Evolutionary conservation across 2,888 invertebrate genomes (phyloP).

Genomic region (Eremobia ochroleuca): DNA sequence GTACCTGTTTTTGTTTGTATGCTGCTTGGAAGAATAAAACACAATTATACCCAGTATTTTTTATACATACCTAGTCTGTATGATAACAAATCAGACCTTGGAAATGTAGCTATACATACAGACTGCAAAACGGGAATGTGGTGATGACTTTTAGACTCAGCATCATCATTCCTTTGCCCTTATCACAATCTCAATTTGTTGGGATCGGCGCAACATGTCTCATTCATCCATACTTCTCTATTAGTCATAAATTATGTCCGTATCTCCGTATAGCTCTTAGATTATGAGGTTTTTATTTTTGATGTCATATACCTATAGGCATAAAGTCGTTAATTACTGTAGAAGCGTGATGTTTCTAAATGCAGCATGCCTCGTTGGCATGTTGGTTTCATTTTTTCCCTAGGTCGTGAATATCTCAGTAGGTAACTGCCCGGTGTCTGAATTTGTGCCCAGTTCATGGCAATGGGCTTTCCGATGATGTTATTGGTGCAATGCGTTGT

Average conservation of each 20-base stretch:
- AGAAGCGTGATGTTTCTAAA: not conserved
- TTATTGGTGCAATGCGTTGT: not conserved
- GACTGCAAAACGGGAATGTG: not conserved
- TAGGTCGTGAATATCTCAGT: not conserved
- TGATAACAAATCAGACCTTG: not conserved
- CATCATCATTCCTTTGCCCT: not conserved
- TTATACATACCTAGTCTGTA: not conserved
- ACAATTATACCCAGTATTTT: not conserved
- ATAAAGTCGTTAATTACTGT: not conserved
- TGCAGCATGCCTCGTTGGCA: not conserved
- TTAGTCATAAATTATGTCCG: not conserved
- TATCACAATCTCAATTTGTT: not conserved
- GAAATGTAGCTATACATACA: no score
- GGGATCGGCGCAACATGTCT: not conserved
- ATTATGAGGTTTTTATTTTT: not conserved
- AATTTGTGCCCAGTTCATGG: not conserved
- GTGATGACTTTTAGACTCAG: no score
- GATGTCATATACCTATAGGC: not conserved
- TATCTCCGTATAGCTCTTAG: not conserved
- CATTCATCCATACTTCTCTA: not conserved
- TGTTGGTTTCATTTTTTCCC: not conserved
- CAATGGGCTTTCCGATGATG: not conserved
- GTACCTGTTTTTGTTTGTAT: slow-evolving; percentile 34
- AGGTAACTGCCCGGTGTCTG: not conserved
- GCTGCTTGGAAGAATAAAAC: slow-evolving; percentile 16